These are phyloP conservation scores for Oasisia sp. DNA, from an alignment of 2,888 invertebrate species.

Conservation along the genomic window DNA sequence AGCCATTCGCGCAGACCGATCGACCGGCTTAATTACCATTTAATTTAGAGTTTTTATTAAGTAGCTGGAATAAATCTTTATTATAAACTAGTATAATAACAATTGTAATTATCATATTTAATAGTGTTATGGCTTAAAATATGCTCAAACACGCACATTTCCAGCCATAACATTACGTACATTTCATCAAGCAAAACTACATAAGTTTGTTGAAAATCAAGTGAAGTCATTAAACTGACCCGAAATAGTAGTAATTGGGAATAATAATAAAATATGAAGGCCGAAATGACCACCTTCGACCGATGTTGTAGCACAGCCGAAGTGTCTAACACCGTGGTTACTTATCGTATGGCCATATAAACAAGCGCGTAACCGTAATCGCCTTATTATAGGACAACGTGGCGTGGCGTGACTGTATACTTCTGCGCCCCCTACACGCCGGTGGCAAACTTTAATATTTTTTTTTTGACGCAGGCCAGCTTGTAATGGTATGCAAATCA, in stretches of 20 bases:
- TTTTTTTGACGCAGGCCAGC: too few species aligned
- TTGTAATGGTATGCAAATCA: too few species aligned
- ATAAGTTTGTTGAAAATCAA: background rate
- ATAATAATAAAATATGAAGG: background rate
- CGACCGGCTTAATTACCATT: too few species aligned
- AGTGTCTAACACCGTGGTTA: background rate
- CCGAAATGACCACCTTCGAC: background rate
- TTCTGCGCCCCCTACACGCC: background rate
- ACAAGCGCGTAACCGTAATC: background rate
- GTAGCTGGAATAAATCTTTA: too few species aligned
- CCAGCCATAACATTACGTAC: background rate
- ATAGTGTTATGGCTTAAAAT: too few species aligned
- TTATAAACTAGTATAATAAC: too few species aligned
- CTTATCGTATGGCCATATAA: background rate
- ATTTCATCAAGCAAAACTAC: background rate
- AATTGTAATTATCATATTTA: too few species aligned
- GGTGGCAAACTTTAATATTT: too few species aligned
- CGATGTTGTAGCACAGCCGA: background rate
- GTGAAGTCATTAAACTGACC: background rate
- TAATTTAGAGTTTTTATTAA: too few species aligned
- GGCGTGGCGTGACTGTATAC: background rate
- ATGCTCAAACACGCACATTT: background rate
- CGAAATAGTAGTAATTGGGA: background rate
- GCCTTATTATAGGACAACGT: background rate
- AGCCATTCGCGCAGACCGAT: background rate